A percentile compares a stretch with the other conserved stretches of the same genome.
Conservation (phyloP, 2,797 vertebrate species). For the Manis pentadactyla region DNA sequence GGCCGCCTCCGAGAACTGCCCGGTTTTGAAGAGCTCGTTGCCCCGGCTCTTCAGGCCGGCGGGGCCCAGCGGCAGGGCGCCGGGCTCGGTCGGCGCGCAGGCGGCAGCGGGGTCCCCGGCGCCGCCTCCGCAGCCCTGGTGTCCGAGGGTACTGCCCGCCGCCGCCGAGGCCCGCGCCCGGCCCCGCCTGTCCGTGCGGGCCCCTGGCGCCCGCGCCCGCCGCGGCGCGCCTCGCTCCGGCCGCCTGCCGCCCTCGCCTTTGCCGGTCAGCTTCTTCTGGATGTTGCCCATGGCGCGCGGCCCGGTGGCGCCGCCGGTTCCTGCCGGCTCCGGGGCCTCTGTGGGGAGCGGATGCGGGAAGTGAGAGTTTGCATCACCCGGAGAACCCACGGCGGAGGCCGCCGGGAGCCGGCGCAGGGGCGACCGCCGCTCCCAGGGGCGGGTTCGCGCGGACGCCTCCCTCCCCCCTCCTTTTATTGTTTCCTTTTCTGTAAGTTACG, state of each 20-base stretch:
- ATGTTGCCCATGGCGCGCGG: conserved; percentile 92
- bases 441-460: not conserved
- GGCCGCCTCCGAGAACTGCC: conserved; percentile 93
- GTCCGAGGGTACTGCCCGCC: conserved; percentile 53
- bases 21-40: conserved; percentile 93
- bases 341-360: conserved; percentile 89
- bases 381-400: conserved; percentile 79
- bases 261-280: conserved; percentile 90
- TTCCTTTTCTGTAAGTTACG: too few relatives aligned
- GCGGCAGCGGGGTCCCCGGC: not conserved
- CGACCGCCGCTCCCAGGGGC: not conserved
- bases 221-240: too few relatives aligned
- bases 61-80: conserved; percentile 8
- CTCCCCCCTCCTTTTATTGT: too few relatives aligned
- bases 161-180: not conserved
- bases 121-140: not conserved
- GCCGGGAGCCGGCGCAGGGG: conserved; percentile 79
- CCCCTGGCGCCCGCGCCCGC: conserved; percentile 52
- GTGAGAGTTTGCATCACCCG: conserved; percentile 91
- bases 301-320: conserved; percentile 81
- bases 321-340: conserved; percentile 86
- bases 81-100: too few relatives aligned
- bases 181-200: not conserved
- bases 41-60: conserved; percentile 90
- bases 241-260: conserved; percentile 83